phyloP scores from a whole-genome alignment of 2,797 vertebrate species.

The Pangasius mekongensis region DNA sequence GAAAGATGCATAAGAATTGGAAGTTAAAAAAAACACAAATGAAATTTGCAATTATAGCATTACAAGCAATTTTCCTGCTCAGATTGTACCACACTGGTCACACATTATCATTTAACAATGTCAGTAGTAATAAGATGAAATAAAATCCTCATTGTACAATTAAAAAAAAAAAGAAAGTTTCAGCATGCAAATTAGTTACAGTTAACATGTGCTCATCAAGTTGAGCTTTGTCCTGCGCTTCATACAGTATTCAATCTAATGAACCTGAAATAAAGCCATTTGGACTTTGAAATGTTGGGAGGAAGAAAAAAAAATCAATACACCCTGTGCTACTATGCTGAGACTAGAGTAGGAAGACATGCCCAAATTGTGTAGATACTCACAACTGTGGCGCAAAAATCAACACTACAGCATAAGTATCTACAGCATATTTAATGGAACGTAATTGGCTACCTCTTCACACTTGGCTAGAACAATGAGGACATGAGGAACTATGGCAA shows the following conservation, averaged over 20 bases:
- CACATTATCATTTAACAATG: background rate
- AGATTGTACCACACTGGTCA: background rate
- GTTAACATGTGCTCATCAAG: background rate
- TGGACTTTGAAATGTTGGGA: background rate
- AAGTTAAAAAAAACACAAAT: background rate
- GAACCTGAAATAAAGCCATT: background rate
- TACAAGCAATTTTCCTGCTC: background rate
- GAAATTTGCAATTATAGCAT: background rate
- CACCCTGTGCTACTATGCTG: background rate
- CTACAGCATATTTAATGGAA: background rate
- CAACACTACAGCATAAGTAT: background rate
- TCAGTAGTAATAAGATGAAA: background rate
- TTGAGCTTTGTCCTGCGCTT: background rate
- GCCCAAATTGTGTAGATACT: background rate
- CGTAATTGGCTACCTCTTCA: slow-evolving; percentile 34
- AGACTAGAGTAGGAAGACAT: background rate
- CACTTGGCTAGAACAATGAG: slow-evolving; percentile 31
- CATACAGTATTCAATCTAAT: background rate
- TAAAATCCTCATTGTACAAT: background rate
- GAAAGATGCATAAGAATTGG: background rate
- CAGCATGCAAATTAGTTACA: slow-evolving; percentile 8
- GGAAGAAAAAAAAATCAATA: background rate
- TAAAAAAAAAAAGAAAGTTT: background rate
- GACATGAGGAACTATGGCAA: slow-evolving; percentile 36
- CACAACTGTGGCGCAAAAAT: background rate